Evolutionary conservation across 2,113 vertebrate genomes (phyloP), one percentile per base, ranked within the genome.

Genomic region (Ctenomys sociabilis): DNA sequence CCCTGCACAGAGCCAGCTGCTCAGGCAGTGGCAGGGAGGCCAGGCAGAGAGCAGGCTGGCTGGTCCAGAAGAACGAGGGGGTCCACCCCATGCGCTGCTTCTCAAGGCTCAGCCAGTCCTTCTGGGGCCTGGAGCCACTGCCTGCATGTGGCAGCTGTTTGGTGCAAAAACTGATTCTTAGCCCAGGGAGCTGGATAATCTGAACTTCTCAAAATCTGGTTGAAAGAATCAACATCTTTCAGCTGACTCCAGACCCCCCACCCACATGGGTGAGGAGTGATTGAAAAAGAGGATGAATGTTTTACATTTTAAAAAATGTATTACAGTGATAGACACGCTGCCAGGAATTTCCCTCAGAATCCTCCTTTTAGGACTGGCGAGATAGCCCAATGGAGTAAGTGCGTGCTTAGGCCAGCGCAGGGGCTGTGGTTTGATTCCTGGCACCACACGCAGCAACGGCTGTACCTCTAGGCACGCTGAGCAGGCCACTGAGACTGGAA

Each of bases 11-110:
- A 40, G 26, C 82, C 97, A 97, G 97, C 97, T 98, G 98, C 96
- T 96, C 30, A 21, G 83, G 16, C 59, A 93, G 96, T 98, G 98
- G 98, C 97, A 98, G 98, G 94, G 92, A 68, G 10, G 72, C 88
- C 63, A 81, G 96, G 77, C 40, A 45, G 86, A 85, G 86, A 95
- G 57, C 54, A 77, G 95, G 63, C 96, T 98, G 97, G 97, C 17
- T 98, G 98, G 97, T 95, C 91, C 80, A 43, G 4, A 43, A 7
- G 72, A 85, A 87, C 1, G 1, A 83, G 22, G 21, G 0, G 0
- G 66, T 0, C 2, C 64, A 19, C n/a, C 0, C 1, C 21, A 1
- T 12, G 1, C 61, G 0, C 43, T 32, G 28, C 93, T 78, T 86
- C 10, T 0, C 61, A 22, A 3, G 16, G 83, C 28, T 30, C 35